Evolutionary conservation across 2,888 invertebrate genomes (phyloP).

Genomic region (Brachylomia viminalis): DNA sequence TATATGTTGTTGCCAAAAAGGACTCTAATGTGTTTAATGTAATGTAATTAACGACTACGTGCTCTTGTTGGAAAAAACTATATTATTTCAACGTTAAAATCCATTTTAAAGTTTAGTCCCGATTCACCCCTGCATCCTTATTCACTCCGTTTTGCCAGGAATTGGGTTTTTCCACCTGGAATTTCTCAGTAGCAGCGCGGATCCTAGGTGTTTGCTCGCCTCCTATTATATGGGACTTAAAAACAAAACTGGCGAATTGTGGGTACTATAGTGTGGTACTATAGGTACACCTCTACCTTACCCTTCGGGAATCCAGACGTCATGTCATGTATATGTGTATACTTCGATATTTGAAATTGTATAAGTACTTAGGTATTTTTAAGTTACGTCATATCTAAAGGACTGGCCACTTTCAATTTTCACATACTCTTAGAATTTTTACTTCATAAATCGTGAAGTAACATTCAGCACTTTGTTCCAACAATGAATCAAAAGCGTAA

Average conservation of each 20-base stretch:
- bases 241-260: not conserved
- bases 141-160: no score
- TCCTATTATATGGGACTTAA: not conserved
- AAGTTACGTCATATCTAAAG: conserved; percentile 1
- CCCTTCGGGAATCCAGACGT: not conserved
- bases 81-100: no score
- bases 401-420: conserved; percentile 23
- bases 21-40: no score
- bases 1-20: no score
- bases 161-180: not conserved
- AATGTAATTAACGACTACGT: no score
- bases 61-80: no score
- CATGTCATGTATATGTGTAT: not conserved
- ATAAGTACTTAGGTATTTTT: not conserved
- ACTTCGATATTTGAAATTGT: not conserved
- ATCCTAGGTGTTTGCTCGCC: not conserved
- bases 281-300: not conserved
- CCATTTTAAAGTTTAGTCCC: no score
- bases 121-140: no score
- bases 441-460: conserved; percentile 64
- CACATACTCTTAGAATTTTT: conserved; percentile 18
- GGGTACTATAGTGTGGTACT: not conserved
- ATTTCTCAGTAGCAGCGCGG: not conserved
- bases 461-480: conserved; percentile 78
- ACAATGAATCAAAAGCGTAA: conserved; percentile 83